phyloP scores from a whole-genome alignment of 1,140 invertebrate genomes.

The Zaprionus kolodkinae region DNA sequence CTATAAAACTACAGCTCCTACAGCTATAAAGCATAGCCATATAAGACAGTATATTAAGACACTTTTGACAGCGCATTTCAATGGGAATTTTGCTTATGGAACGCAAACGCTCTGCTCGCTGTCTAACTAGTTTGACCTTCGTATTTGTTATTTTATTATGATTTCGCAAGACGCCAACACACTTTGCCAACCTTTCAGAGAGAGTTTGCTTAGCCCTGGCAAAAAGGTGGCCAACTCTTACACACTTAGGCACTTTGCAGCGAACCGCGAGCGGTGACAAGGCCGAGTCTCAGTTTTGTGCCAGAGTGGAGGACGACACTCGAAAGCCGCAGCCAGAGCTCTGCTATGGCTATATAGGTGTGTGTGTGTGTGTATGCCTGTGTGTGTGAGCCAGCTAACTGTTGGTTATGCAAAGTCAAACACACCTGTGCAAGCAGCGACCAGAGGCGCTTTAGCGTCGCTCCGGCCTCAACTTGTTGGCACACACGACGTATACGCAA shows the following conservation, averaged over 20 bases:
- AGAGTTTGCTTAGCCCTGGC: slow-evolving; percentile 30
- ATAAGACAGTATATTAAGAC: not conserved
- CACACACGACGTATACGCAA: slow-evolving; percentile 62
- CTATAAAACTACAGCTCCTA: too few species aligned
- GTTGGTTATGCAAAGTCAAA: slow-evolving; percentile 74
- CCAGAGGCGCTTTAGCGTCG: slow-evolving; percentile 22
- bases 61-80: not conserved
- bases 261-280: slow-evolving; percentile 33
- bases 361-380: not conserved
- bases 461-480: slow-evolving; percentile 38
- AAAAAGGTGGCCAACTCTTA: slow-evolving; percentile 9
- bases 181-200: slow-evolving; percentile 27
- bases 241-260: slow-evolving; percentile 30
- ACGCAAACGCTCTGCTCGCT: not conserved
- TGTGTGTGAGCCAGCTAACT: slow-evolving; percentile 25
- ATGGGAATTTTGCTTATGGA: not conserved
- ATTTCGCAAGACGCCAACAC: not conserved
- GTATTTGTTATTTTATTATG: slow-evolving; percentile 10
- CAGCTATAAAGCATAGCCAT: too few species aligned
- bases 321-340: slow-evolving; percentile 23
- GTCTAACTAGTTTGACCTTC: slow-evolving; percentile 25
- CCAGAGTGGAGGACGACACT: slow-evolving; percentile 3
- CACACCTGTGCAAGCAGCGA: slow-evolving; percentile 37
- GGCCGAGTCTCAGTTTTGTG: slow-evolving; percentile 28
- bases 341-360: not conserved